Conservation (phyloP, 2,888 invertebrate genomes). For the Oligia fasciuncula region DNA sequence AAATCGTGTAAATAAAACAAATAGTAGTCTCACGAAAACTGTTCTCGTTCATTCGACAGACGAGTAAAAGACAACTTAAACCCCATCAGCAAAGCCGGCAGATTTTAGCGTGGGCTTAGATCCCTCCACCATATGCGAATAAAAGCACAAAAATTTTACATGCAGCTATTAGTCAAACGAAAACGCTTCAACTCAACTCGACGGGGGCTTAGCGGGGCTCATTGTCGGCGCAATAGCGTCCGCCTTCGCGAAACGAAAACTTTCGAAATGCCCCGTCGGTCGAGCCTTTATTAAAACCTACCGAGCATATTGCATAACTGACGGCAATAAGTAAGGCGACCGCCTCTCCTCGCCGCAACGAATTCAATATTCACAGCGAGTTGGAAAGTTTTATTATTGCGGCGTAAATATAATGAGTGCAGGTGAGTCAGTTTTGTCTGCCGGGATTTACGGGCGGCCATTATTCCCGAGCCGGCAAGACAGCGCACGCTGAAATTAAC, state of each 20-base stretch:
- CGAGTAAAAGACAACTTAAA: constrained; percentile 43
- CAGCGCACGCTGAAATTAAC: constrained; percentile 79
- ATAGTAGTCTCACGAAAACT: background rate
- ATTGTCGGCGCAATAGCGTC: constrained; percentile 83
- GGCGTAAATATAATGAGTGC: constrained; percentile 90
- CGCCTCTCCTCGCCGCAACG: constrained; percentile 84
- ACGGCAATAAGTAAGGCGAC: constrained; percentile 88
- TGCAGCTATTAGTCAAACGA: constrained; percentile 76
- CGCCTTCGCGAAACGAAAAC: constrained; percentile 88
- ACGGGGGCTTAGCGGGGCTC: constrained; percentile 79
- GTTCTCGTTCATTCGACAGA: background rate
- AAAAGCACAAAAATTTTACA: constrained; percentile 71
- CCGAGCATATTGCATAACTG: constrained; percentile 87
- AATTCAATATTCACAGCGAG: constrained; percentile 89
- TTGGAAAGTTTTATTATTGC: constrained; percentile 89
- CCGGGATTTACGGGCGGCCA: constrained; percentile 83
- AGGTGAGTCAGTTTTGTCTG: constrained; percentile 88
- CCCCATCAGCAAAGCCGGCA: constrained; percentile 24
- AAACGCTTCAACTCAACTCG: constrained; percentile 77
- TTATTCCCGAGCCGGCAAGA: constrained; percentile 79
- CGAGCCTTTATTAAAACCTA: constrained; percentile 88
- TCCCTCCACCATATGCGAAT: constrained; percentile 54
- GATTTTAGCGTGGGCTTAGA: constrained; percentile 49
- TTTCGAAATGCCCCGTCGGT: constrained; percentile 85
- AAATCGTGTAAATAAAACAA: background rate